These are phyloP conservation scores for Chlorops oryzae DNA, from an alignment of 1,140 invertebrate species.

Conservation along the genomic window DNA sequence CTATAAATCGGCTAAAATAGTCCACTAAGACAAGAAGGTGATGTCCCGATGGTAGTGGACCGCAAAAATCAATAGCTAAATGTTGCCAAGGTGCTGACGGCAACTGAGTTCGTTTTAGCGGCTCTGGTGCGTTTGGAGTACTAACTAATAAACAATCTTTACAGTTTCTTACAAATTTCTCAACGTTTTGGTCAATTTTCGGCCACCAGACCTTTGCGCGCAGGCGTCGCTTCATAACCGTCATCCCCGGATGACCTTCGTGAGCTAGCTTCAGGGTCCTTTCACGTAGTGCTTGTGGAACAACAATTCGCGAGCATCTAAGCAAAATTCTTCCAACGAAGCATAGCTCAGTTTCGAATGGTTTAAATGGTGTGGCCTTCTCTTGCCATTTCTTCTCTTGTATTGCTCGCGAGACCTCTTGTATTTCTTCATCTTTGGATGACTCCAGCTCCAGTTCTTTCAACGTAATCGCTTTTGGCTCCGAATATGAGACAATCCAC, in stretches of 20 bases:
- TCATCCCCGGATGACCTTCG: constrained; percentile 35
- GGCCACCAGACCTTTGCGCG: constrained; percentile 46
- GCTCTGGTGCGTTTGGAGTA: constrained; percentile 22
- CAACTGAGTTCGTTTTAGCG: constrained; percentile 26
- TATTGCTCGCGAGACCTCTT: too few species aligned
- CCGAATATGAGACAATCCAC: too few species aligned
- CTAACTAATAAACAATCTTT: constrained; percentile 23
- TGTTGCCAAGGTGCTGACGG: constrained; percentile 25
- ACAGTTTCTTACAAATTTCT: constrained; percentile 30
- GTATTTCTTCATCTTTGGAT: too few species aligned
- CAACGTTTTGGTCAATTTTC: constrained; percentile 30
- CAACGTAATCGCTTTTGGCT: too few species aligned
- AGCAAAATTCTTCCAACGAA: too few species aligned
- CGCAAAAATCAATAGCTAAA: constrained; percentile 27
- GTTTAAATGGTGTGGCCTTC: constrained; percentile 8
- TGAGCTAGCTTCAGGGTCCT: constrained; percentile 29
- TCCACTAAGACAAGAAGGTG: constrained; percentile 24
- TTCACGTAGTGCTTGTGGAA: constrained; percentile 19
- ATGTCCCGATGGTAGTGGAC: constrained; percentile 25
- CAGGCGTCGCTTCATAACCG: constrained; percentile 32
- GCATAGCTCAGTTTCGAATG: constrained; percentile 14
- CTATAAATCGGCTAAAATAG: constrained; percentile 20
- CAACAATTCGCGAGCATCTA: constrained; percentile 18
- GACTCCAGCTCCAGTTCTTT: too few species aligned
- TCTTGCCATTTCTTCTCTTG: too few species aligned